Base-by-base conservation (phyloP, 2,888 invertebrate species). In the Sepiola atlantica region DNA sequence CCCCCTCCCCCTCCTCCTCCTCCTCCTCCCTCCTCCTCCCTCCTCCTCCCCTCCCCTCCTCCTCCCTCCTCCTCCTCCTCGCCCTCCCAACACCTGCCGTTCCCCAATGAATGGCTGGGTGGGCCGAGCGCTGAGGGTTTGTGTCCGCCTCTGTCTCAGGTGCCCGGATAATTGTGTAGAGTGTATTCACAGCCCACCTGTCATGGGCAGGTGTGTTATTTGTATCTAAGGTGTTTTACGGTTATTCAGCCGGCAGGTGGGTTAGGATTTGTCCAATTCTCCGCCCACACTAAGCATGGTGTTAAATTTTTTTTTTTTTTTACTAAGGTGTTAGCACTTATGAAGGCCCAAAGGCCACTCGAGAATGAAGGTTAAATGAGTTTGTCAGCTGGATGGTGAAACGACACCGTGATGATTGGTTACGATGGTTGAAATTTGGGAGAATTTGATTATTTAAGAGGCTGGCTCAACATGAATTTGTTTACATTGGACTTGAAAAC, bases 151-250 rank as follows among this genome's bases (percentile, higher is more conserved):
- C n/a, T 77, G 77, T 77, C 77, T 77, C 1, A n/a, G 77, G 77
- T 77, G 77, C 77, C 77, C 77, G n/a, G 77, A 77, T 77, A 77
- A 77, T 77, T 77, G 77, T 77, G 77, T 77, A 77, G 77, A 77
- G n/a, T n/a, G n/a, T 77, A 77, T 77, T 77, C 77, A 77, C 77
- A 77, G 77, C n/a, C 77, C 77, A 77, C 77, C 77, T 77, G 77
- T 77, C 77, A 77, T n/a, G 77, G 77, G 77, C 77, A 77, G 77
- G 77, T 77, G 77, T 77, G 77, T 77, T 77, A 77, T n/a, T 77
- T 77, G n/a, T 77, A 77, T 77, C n/a, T 77, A 12, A n/a, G n/a
- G 77, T 77, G 28, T 77, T 77, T 77, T 77, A 77, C 77, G 1
- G n/a, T 77, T 18, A n/a, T n/a, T n/a, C n/a, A 77, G 77, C n/a